Base-by-base conservation (phyloP, 2,113 vertebrate species). In the Cervus canadensis region DNA sequence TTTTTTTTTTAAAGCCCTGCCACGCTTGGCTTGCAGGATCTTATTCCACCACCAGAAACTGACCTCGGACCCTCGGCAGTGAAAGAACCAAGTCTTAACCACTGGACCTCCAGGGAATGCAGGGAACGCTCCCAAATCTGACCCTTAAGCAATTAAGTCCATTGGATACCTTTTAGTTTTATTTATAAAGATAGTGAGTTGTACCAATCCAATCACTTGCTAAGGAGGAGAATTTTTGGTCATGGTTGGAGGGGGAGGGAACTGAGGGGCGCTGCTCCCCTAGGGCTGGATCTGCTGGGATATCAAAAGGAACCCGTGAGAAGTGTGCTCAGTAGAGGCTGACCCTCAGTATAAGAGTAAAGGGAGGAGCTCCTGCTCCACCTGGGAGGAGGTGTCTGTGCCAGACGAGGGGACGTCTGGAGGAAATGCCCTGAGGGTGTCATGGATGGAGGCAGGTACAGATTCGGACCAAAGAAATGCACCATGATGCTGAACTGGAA, bases 391-490 rank as follows among this genome's bases (percentile, higher is more conserved):
- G 54, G 54, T 16, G n/a, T 57, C 23, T 36, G 25, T 57, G 81
- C 1, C 1, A 23, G 23, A 7, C 5, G 1, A 40, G 23, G n/a
- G n/a, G 11, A 14, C 1, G 1, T 5, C 67, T 0, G 4, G 82
- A 26, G n/a, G 81, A 84, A 56, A 26, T 56, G 52, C 21, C 5
- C 14, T 40, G 54, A 16, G n/a, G 82, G 14, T 84, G 54, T 84
- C 82, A 57, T 9, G n/a, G 19, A 40, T 23, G 67, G 67, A 71
- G 67, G 67, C 10, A 40, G 7, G n/a, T 11, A 40, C 14, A 40
- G n/a, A 57, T 57, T 21, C 1, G 0, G 54, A 40, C 7, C 36
- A 57, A 57, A 28, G 25, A 84, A 40, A 21, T 48, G n/a, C 40
- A 4, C 52, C 62, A 1, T 5, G 54, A 30, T 33, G 13, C 43